Conservation (phyloP, 2,888 invertebrate species). For the Drosophila neutralis region DNA sequence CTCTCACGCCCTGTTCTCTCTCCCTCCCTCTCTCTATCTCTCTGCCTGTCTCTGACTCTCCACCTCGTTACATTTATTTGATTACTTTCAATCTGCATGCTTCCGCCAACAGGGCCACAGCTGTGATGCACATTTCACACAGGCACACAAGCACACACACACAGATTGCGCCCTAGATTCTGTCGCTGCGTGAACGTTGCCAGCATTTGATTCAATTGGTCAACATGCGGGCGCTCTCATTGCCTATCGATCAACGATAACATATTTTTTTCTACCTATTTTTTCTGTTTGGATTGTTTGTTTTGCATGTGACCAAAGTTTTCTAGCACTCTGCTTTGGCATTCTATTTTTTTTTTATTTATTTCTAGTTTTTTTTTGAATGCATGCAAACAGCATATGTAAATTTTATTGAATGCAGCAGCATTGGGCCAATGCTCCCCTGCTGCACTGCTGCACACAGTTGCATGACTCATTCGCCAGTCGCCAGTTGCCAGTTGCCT, state of each 20-base stretch:
- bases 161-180: slow-evolving; percentile 52
- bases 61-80: slow-evolving; percentile 60
- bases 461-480: slow-evolving; percentile 33
- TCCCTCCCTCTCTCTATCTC: slow-evolving; percentile 10
- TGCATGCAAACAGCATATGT: slow-evolving; percentile 26
- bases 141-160: not conserved
- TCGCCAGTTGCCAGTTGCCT: slow-evolving; percentile 1
- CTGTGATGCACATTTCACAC: slow-evolving; percentile 41
- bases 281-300: not conserved
- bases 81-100: slow-evolving; percentile 65
- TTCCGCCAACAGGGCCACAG: slow-evolving; percentile 56
- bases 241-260: slow-evolving; percentile 49
- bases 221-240: slow-evolving; percentile 57
- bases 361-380: not conserved
- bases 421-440: slow-evolving; percentile 39
- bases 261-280: not conserved
- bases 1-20: slow-evolving; percentile 24
- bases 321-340: slow-evolving; percentile 3
- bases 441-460: slow-evolving; percentile 7
- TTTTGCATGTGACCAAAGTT: slow-evolving; percentile 7
- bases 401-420: slow-evolving; percentile 38
- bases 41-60: not conserved
- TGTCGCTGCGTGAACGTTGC: slow-evolving; percentile 12
- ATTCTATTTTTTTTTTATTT: not conserved
- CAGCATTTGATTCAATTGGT: slow-evolving; percentile 50